Evolutionary conservation across 2,888 invertebrate species (phyloP).

Genomic region (Cephus spinipes): DNA sequence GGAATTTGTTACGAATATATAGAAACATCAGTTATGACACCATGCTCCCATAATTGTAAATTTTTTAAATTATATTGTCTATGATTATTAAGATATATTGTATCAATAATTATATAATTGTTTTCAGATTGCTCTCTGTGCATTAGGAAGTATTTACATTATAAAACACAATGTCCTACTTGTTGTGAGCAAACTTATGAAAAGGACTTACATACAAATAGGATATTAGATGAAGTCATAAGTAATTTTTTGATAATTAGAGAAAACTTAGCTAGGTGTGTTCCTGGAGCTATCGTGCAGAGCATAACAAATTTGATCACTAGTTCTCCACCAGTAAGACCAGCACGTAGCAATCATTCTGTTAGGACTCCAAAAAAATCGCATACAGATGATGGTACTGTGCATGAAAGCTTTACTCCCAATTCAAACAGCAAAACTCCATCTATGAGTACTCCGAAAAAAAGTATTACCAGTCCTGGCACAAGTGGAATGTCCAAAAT

Average conservation of each 20-base stretch:
- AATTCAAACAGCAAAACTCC: background rate
- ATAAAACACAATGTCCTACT: constrained; percentile 68
- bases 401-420: background rate
- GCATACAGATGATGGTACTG: background rate
- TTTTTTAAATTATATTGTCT: constrained; percentile 7
- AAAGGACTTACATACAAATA: constrained; percentile 67
- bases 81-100: background rate
- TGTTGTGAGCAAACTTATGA: constrained; percentile 67
- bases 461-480: constrained; percentile 43
- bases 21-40: constrained; percentile 67
- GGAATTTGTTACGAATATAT: constrained; percentile 69
- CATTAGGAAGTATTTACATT: constrained; percentile 68
- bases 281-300: constrained; percentile 40
- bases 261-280: constrained; percentile 52
- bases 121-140: constrained; percentile 69
- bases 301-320: constrained; percentile 9
- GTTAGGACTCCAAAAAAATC: constrained; percentile 29
- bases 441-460: constrained; percentile 9
- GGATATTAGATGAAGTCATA: constrained; percentile 66
- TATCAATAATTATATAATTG: constrained; percentile 19
- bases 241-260: constrained; percentile 53
- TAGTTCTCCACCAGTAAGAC: constrained; percentile 33
- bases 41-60: constrained; percentile 70
- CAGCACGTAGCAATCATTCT: constrained; percentile 34
- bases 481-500: constrained; percentile 41